Percentiles rank a stretch among this genome's conserved stretches.
These are phyloP conservation scores for Datnioides undecimradiatus DNA, from an alignment of 2,113 vertebrate genomes.

Conservation along the genomic window DNA sequence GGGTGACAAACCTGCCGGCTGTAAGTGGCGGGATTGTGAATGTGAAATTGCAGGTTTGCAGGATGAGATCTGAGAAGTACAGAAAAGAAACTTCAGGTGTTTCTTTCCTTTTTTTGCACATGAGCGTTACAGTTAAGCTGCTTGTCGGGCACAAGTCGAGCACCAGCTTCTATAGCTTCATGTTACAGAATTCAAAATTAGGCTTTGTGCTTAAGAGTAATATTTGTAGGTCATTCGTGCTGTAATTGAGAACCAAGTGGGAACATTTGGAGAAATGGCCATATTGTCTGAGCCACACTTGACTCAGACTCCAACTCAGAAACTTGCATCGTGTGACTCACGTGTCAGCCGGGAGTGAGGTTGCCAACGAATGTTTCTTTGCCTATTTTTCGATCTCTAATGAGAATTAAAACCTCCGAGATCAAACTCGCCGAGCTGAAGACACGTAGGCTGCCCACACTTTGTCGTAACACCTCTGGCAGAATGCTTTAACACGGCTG, in stretches of 20 bases:
- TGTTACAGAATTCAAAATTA: background rate
- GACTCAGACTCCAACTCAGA: background rate
- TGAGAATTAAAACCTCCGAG: conserved; percentile 45
- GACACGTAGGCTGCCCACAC: conserved; percentile 57
- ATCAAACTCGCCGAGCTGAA: conserved; percentile 28
- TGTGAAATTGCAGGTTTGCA: background rate
- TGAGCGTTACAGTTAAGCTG: background rate
- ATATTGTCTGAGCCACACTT: background rate
- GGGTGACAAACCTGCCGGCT: background rate
- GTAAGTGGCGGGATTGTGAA: background rate
- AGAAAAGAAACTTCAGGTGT: background rate
- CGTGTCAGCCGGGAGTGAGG: background rate
- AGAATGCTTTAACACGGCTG: conserved; percentile 35
- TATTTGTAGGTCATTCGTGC: background rate
- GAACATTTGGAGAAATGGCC: background rate
- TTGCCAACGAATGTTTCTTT: background rate
- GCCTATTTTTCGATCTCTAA: conserved; percentile 43
- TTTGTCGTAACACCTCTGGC: conserved; percentile 44
- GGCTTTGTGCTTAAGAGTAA: background rate
- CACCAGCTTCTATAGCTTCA: too few species aligned
- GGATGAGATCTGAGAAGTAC: background rate
- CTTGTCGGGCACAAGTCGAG: background rate
- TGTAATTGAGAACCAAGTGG: background rate
- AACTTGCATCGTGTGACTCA: conserved; percentile 21
- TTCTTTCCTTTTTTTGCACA: too few species aligned